phyloP scores from a whole-genome alignment of 2,797 vertebrate genomes.

The Gambusia yucatana region DNA sequence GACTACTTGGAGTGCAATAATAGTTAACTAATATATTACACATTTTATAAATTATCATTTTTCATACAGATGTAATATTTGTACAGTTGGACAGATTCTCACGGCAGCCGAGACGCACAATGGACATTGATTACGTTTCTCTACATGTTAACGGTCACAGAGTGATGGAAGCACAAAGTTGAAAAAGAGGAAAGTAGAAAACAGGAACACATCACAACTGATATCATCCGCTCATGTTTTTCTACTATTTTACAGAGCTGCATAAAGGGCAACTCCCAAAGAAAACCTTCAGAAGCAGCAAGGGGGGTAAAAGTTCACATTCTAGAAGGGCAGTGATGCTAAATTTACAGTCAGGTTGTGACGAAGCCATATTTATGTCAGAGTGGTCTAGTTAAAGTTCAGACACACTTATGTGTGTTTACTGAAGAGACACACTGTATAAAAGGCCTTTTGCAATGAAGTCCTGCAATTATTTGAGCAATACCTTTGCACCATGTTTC shows the following conservation, averaged over 20 bases:
- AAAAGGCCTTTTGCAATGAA: not conserved
- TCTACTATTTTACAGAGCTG: not conserved
- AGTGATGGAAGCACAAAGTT: not conserved
- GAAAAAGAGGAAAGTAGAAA: not conserved
- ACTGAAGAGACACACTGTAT: not conserved
- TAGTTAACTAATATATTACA: not conserved
- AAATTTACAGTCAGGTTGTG: not conserved
- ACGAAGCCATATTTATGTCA: not conserved
- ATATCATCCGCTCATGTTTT: not conserved
- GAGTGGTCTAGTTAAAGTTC: not conserved
- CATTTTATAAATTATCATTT: not conserved
- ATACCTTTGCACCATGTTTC: not conserved
- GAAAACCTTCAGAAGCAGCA: not conserved
- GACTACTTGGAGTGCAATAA: not conserved
- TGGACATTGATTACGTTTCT: not conserved
- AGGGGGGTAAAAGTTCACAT: not conserved
- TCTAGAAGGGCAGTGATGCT: not conserved
- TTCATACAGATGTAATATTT: not conserved
- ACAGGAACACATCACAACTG: not conserved
- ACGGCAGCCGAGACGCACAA: not conserved
- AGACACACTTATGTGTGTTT: not conserved
- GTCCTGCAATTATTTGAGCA: not conserved
- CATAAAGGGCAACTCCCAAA: not conserved
- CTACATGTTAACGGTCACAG: not conserved
- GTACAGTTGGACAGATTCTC: not conserved